Evolutionary conservation across 2,113 vertebrate species (phyloP).

Genomic region (Saccopteryx bilineata): DNA sequence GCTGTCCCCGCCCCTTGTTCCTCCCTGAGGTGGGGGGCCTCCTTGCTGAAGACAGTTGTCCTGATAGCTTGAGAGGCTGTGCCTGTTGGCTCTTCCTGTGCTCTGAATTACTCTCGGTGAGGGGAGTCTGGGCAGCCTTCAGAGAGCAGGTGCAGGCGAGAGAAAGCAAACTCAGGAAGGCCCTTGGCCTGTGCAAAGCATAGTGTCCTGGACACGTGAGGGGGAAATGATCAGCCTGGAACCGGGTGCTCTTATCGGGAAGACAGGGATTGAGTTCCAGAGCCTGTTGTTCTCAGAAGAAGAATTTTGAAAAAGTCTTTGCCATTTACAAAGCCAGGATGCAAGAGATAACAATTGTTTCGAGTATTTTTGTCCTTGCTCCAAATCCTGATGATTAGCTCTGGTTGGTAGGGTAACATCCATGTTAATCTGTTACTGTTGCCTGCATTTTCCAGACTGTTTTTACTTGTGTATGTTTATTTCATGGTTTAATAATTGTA

Average conservation of each 20-base stretch:
- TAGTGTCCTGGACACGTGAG: neutral
- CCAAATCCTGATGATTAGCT: neutral
- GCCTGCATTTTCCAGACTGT: neutral
- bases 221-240: neutral
- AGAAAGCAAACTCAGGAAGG: neutral
- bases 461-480: neutral
- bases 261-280: neutral
- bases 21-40: neutral
- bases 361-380: slow-evolving; percentile 29
- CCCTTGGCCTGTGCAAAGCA: neutral
- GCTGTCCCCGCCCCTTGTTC: neutral
- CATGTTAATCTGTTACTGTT: neutral
- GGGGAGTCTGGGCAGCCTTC: neutral
- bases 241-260: neutral
- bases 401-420: neutral
- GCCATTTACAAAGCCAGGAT: neutral
- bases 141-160: neutral
- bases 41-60: neutral
- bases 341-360: slow-evolving; percentile 9
- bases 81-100: neutral
- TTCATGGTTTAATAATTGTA: neutral
- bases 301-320: slow-evolving; percentile 17
- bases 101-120: neutral
- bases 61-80: neutral
- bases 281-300: neutral